Evolutionary conservation across 2,113 vertebrate species (phyloP).

Genomic region (Ploceus nigricollis): DNA sequence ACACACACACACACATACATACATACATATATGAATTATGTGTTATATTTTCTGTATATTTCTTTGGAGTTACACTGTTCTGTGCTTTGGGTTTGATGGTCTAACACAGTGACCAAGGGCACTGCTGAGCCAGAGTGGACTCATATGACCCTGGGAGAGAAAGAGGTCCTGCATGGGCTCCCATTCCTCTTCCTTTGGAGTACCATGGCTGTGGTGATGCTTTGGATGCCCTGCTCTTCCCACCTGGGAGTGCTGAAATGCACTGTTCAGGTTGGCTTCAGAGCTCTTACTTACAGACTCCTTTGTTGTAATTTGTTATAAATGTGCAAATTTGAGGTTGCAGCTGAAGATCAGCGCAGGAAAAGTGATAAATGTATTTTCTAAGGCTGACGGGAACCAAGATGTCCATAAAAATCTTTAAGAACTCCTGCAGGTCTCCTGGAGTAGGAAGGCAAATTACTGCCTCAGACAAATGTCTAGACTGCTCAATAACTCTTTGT

Average conservation of each 20-base stretch:
- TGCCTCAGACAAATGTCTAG: not conserved
- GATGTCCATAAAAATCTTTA: not conserved
- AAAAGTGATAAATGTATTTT: not conserved
- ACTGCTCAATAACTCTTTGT: not conserved
- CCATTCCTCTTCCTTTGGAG: not conserved
- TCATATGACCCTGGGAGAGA: not conserved
- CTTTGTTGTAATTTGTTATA: too few relatives aligned
- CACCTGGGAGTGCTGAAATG: not conserved
- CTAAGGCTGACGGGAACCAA: not conserved
- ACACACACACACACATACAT: not conserved
- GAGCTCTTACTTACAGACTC: not conserved
- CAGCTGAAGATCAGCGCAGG: not conserved
- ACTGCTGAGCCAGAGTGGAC: not conserved
- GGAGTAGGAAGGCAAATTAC: not conserved
- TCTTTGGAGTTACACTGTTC: not conserved
- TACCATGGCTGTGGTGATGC: rapidly evolving
- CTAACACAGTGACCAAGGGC: not conserved
- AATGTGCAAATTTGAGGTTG: not conserved
- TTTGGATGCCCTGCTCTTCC: not conserved
- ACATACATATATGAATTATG: not conserved
- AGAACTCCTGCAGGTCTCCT: not conserved
- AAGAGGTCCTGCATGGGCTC: not conserved
- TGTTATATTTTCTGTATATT: not conserved
- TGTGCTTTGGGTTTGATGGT: not conserved
- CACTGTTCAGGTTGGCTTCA: not conserved